These are phyloP conservation scores for Trematocara macrostoma DNA, from an alignment of 2,113 vertebrate genomes.

Conservation along the genomic window DNA sequence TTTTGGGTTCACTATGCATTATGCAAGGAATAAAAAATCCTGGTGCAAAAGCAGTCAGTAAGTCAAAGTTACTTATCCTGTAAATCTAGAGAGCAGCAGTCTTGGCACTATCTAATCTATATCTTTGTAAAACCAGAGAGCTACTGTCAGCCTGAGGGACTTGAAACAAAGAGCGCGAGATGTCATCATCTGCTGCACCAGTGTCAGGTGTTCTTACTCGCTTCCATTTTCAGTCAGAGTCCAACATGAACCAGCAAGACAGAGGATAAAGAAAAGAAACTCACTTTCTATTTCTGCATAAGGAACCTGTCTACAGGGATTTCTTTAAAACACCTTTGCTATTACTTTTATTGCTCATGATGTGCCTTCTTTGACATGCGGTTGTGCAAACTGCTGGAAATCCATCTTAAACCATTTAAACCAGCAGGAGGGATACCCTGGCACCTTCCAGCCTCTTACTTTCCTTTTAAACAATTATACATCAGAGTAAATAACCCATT, in stretches of 20 bases:
- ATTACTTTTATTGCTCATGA: slow-evolving; percentile 4
- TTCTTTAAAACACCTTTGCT: not conserved
- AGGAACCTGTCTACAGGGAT: not conserved
- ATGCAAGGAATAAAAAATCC: not conserved
- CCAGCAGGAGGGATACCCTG: slow-evolving; percentile 15
- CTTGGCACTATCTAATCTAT: not conserved
- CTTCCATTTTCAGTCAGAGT: not conserved
- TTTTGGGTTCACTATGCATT: not conserved
- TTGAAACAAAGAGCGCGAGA: slow-evolving; percentile 3
- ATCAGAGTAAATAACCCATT: slow-evolving; percentile 1
- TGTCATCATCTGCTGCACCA: slow-evolving; percentile 2
- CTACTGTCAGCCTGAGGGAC: not conserved
- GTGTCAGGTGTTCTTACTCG: not conserved
- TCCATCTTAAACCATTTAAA: slow-evolving; percentile 46
- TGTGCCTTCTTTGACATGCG: not conserved
- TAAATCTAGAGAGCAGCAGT: slow-evolving; percentile 4
- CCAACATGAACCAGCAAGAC: not conserved
- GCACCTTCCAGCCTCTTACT: not conserved
- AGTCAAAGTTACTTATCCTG: not conserved
- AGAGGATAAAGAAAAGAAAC: not conserved
- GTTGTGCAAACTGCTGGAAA: slow-evolving; percentile 28
- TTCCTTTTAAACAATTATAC: slow-evolving; percentile 13
- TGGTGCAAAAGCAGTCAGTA: not conserved
- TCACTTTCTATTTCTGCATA: not conserved
- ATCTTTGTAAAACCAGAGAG: not conserved